Evolutionary conservation across 2,113 vertebrate species (phyloP).

Genomic region (Lamprotornis superbus): DNA sequence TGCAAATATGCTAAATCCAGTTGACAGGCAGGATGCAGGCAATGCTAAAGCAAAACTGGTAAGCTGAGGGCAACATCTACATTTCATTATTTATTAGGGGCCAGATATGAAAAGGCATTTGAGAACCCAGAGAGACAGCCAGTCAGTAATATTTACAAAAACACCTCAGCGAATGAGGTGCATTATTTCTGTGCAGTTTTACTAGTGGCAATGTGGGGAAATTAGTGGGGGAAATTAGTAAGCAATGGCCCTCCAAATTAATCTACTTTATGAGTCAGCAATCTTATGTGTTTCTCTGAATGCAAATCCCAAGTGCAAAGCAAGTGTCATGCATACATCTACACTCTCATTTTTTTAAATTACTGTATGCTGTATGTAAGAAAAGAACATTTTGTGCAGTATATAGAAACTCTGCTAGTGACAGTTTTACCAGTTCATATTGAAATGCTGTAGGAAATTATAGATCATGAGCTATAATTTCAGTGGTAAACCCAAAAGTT

Average conservation of each 20-base stretch:
- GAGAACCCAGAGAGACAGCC: neutral
- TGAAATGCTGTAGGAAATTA: slow-evolving; percentile 40
- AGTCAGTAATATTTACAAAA: neutral
- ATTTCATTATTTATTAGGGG: slow-evolving; percentile 48
- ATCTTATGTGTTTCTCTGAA: neutral
- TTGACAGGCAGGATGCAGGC: slow-evolving; percentile 5
- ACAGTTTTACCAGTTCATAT: neutral
- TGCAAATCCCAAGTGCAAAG: neutral
- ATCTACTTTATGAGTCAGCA: neutral
- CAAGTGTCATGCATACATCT: neutral
- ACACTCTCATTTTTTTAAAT: neutral
- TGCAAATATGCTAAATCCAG: slow-evolving; percentile 39
- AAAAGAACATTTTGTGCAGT: neutral
- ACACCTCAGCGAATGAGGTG: neutral
- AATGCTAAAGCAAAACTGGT: slow-evolving; percentile 25
- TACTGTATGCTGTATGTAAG: neutral
- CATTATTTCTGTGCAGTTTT: neutral
- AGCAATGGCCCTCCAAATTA: neutral
- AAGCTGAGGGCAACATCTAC: slow-evolving; percentile 51
- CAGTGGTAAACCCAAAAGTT: slow-evolving; percentile 28
- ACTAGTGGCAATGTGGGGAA: neutral
- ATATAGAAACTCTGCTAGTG: neutral
- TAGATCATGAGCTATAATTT: slow-evolving; percentile 20
- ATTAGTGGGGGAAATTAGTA: neutral
- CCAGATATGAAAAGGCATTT: slow-evolving; percentile 13